Evolutionary conservation across 2,113 vertebrate genomes (phyloP), one percentile per base, ranked within the genome.

Genomic region (Sapayoa aenigma): DNA sequence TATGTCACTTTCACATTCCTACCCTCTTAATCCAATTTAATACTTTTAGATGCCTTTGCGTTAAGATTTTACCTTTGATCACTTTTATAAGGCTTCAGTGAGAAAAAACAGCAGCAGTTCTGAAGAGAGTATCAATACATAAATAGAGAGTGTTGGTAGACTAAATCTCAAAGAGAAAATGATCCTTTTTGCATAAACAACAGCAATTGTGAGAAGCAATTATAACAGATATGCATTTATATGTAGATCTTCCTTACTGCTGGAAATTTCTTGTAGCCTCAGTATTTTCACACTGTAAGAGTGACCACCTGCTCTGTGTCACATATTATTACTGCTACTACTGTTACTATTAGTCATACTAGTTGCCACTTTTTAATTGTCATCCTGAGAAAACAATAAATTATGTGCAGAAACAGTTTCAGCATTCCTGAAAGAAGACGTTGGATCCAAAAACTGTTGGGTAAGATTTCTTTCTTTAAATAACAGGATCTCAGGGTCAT

Each of bases 401-500:
- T 78, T 4, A 28, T 16, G 8, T 42, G 6, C 39, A 87, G 58
- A 41, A 85, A 31, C 19, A 76, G 30, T 80, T 94, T 72, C 37
- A 73, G 22, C 49, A 46, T 21, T 33, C n/a, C 49, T 74, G 41
- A 86, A 85, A 49, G 17, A 67, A 37, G 58, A 50, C 41, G 65
- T 2, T 0, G 28, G 25, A 35, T 83, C 58, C 53, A 13, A 82
- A 53, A 82, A 59, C 58, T 84, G 47, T 50, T 76, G 33, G 18
- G n/a, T 74, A 50, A 69, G 18, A 33, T 78, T 91, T 87, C 11
- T 27, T 91, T 56, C 58, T 83, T 63, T 55, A 68, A 66, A 56
- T 71, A 56, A 35, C 5, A 16, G 33, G 47, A 33, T 67, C 31
- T 8, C 28, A n/a, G 0, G 0, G 27, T 84, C 52, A 25, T 68